These are phyloP conservation scores for Electrona antarctica DNA, from an alignment of 2,113 vertebrate genomes.

Conservation along the genomic window DNA sequence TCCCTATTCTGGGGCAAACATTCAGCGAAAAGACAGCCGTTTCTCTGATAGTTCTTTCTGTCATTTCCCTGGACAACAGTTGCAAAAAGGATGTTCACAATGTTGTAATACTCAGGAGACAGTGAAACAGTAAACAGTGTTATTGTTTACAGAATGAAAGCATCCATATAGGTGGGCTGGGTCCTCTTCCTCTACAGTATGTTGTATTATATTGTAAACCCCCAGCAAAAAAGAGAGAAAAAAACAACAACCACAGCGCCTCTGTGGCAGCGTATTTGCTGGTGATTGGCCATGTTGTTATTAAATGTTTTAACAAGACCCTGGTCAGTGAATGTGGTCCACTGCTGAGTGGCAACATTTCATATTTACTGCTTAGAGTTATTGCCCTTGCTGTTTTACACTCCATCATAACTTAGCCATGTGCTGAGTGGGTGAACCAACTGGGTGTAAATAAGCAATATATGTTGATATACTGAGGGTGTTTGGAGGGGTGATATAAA, in stretches of 20 bases:
- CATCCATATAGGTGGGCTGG: slow-evolving; percentile 4
- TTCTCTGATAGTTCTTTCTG: too few relatives aligned
- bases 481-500: slow-evolving; percentile 35
- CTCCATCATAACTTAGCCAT: slow-evolving; percentile 47
- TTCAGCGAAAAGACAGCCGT: too few relatives aligned
- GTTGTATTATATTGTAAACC: slow-evolving; percentile 32
- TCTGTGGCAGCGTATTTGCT: not conserved
- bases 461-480: slow-evolving; percentile 27
- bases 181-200: not conserved
- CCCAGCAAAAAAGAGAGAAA: too few relatives aligned
- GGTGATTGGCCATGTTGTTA: slow-evolving; percentile 12
- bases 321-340: slow-evolving; percentile 45
- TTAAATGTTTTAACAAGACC: slow-evolving; percentile 56
- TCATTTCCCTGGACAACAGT: too few relatives aligned
- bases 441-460: slow-evolving; percentile 41
- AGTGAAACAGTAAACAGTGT: too few relatives aligned
- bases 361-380: slow-evolving; percentile 58
- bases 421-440: slow-evolving; percentile 53
- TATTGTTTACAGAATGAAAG: too few relatives aligned
- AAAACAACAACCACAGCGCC: not conserved
- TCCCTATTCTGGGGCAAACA: too few relatives aligned
- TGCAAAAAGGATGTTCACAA: too few relatives aligned
- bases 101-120: too few relatives aligned
- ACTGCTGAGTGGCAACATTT: slow-evolving; percentile 63
- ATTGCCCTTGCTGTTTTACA: slow-evolving; percentile 54